phyloP scores from a whole-genome alignment of 2,888 invertebrate genomes.

The Eudemis profundana region DNA sequence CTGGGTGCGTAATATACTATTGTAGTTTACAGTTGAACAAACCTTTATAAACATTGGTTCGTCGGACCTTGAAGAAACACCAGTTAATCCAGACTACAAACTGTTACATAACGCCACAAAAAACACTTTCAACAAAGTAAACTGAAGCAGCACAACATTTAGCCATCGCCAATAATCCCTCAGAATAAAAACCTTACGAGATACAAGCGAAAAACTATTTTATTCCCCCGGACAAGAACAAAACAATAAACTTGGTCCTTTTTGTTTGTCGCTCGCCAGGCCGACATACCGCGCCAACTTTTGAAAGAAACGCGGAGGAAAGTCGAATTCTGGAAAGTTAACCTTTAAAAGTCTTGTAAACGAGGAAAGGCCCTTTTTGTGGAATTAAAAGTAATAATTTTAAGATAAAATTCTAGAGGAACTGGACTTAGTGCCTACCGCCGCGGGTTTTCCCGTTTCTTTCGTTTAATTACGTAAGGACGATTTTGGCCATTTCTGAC shows the following conservation, averaged over 20 bases:
- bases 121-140: not conserved
- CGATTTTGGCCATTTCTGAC: too few species aligned
- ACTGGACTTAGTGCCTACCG: too few species aligned
- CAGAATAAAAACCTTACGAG: constrained; percentile 19
- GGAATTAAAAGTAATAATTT: constrained; percentile 9
- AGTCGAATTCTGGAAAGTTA: constrained; percentile 34
- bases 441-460: too few species aligned
- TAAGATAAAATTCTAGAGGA: not conserved
- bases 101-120: constrained; percentile 1
- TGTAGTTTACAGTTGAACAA: too few species aligned
- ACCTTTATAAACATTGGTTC: too few species aligned
- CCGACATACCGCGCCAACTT: constrained; percentile 34
- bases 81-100: not conserved
- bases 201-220: constrained; percentile 40
- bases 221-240: constrained; percentile 22
- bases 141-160: constrained; percentile 25
- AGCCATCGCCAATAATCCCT: constrained; percentile 19
- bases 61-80: not conserved
- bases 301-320: constrained; percentile 25
- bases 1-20: too few species aligned
- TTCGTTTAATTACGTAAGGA: too few species aligned
- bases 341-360: constrained; percentile 31
- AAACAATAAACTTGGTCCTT: constrained; percentile 40
- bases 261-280: constrained; percentile 28
- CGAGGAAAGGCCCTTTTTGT: constrained; percentile 19